Percentiles rank a stretch among this genome's conserved stretches.
Evolutionary conservation across 1,140 invertebrate genomes (phyloP).

Genomic region (Drosophila micromelanica): DNA sequence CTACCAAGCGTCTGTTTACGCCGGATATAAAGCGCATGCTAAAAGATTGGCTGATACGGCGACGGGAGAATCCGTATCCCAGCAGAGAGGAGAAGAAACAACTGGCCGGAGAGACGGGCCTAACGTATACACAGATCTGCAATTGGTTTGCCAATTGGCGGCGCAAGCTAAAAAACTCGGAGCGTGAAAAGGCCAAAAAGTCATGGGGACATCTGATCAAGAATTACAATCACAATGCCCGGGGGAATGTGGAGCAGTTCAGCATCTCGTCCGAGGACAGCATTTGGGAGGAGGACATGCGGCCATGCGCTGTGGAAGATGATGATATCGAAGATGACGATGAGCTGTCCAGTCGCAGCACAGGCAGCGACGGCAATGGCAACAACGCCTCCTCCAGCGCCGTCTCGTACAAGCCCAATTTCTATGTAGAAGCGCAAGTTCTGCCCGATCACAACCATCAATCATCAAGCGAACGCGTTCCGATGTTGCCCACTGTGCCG

Average conservation of each 20-base stretch:
- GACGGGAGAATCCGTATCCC: slow-evolving; percentile 90
- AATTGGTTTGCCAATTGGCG: slow-evolving; percentile 92
- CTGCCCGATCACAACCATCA: slow-evolving; percentile 12
- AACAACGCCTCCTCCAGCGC: slow-evolving; percentile 46
- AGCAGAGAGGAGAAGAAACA: slow-evolving; percentile 90
- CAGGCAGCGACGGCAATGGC: slow-evolving; percentile 69
- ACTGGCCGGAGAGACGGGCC: slow-evolving; percentile 88
- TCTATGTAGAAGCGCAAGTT: slow-evolving; percentile 52
- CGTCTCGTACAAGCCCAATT: slow-evolving; percentile 57
- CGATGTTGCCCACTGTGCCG: slow-evolving; percentile 42
- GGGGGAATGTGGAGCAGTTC: slow-evolving; percentile 90
- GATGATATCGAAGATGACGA: slow-evolving; percentile 60
- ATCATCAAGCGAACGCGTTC: slow-evolving; percentile 43
- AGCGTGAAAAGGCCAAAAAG: slow-evolving; percentile 87
- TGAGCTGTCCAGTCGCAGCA: slow-evolving; percentile 68
- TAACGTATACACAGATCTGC: slow-evolving; percentile 90
- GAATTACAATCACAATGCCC: slow-evolving; percentile 89
- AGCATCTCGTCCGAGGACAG: slow-evolving; percentile 90
- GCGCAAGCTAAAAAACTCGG: slow-evolving; percentile 89
- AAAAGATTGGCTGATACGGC: slow-evolving; percentile 89
- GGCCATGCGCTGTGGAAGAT: slow-evolving; percentile 45
- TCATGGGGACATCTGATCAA: slow-evolving; percentile 90
- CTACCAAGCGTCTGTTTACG: slow-evolving; percentile 89
- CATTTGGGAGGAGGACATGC: slow-evolving; percentile 88
- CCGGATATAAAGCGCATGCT: slow-evolving; percentile 90